A percentile compares a stretch with the other conserved stretches of the same genome.
Evolutionary conservation across 2,113 vertebrate species (phyloP).

Genomic region (Thamnaconus septentrionalis): DNA sequence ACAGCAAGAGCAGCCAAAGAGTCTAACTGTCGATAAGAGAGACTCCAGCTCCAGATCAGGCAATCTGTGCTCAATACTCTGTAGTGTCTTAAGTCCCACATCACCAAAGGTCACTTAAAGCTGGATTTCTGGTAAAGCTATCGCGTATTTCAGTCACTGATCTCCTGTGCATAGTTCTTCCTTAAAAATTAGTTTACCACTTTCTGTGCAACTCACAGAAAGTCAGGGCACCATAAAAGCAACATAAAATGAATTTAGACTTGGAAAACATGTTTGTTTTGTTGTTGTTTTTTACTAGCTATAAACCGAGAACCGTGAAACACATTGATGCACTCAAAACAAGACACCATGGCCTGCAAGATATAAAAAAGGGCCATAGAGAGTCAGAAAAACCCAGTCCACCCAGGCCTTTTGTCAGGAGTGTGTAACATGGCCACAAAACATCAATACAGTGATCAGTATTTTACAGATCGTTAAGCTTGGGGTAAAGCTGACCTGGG

Average conservation of each 20-base stretch:
- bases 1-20: background rate
- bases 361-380: background rate
- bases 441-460: slow-evolving; percentile 40
- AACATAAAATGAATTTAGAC: too few species aligned
- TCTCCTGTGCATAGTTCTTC: too few species aligned
- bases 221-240: too few species aligned
- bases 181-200: too few species aligned
- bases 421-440: slow-evolving; percentile 17
- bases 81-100: background rate
- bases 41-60: background rate
- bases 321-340: too few species aligned
- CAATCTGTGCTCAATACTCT: slow-evolving; percentile 15
- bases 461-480: slow-evolving; percentile 49
- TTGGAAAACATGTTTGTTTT: too few species aligned
- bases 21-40: slow-evolving; percentile 12
- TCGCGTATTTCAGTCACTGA: too few species aligned
- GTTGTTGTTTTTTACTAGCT: too few species aligned
- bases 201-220: too few species aligned
- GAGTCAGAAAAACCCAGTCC: background rate
- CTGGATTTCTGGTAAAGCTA: background rate
- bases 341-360: too few species aligned
- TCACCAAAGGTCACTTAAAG: slow-evolving; percentile 1
- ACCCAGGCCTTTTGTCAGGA: background rate
- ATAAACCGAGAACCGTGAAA: too few species aligned
- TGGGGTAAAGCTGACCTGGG: slow-evolving; percentile 45